phyloP scores from a whole-genome alignment of 1,140 invertebrate species.

The Dolichoris vasculosae region DNA sequence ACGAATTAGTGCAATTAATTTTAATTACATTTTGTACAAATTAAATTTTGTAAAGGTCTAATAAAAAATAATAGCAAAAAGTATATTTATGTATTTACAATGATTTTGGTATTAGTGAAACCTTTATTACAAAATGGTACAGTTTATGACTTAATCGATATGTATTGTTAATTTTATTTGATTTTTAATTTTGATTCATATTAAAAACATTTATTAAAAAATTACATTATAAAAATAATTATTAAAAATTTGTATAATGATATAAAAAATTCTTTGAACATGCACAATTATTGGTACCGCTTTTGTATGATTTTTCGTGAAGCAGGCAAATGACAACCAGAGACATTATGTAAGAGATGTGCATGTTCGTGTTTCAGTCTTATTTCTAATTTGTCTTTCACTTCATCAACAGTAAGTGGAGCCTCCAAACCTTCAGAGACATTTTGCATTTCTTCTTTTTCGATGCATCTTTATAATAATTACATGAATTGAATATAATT shows the following conservation, averaged over 20 bases:
- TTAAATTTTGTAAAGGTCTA: neutral
- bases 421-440: slow-evolving; percentile 72
- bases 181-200: neutral
- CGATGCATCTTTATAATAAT: slow-evolving; percentile 69
- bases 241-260: neutral
- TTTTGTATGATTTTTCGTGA: slow-evolving; percentile 75
- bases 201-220: neutral
- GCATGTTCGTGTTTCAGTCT: slow-evolving; percentile 67
- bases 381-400: slow-evolving; percentile 65
- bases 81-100: neutral
- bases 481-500: neutral
- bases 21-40: too few species aligned
- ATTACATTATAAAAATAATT: neutral
- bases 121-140: neutral
- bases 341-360: slow-evolving; percentile 75
- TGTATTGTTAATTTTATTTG: too few species aligned
- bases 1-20: too few species aligned
- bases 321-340: slow-evolving; percentile 75
- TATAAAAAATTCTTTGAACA: too few species aligned
- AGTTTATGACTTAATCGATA: neutral
- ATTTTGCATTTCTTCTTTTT: slow-evolving; percentile 74
- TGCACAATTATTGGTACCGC: slow-evolving; percentile 67
- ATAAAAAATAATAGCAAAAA: neutral
- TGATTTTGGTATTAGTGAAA: neutral
- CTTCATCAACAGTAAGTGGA: slow-evolving; percentile 68